phyloP scores from a whole-genome alignment of 1,140 invertebrate species.

The Lineus longissimus region DNA sequence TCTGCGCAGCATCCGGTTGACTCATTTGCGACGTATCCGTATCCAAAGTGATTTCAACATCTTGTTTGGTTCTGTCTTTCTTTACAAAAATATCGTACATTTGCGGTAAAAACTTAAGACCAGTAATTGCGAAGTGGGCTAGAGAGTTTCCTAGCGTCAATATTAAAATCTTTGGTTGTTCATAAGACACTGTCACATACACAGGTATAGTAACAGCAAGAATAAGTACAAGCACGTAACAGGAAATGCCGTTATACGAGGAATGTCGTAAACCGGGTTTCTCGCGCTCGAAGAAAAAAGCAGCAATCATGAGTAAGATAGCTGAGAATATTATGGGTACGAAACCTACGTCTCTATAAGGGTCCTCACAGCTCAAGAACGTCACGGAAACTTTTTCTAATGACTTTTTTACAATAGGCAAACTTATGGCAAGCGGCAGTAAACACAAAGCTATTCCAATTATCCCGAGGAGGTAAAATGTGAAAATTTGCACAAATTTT shows the following conservation, averaged over 20 bases:
- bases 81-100: neutral
- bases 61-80: too few relatives aligned
- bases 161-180: neutral
- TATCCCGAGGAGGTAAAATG: neutral
- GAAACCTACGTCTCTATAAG: neutral
- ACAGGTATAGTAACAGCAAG: neutral
- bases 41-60: too few relatives aligned
- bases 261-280: neutral
- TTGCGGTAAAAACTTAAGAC: neutral
- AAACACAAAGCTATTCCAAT: neutral
- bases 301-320: neutral
- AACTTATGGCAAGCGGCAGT: neutral
- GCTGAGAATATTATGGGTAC: neutral
- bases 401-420: neutral
- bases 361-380: neutral
- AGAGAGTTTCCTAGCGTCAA: neutral
- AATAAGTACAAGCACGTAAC: conserved; percentile 1
- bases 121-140: neutral
- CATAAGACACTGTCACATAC: neutral
- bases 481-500: neutral
- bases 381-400: neutral
- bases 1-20: too few relatives aligned
- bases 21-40: too few relatives aligned
- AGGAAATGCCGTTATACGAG: neutral
- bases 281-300: neutral